Evolutionary conservation across 1,140 invertebrate genomes (phyloP).

Genomic region (Maconellicoccus hirsutus): DNA sequence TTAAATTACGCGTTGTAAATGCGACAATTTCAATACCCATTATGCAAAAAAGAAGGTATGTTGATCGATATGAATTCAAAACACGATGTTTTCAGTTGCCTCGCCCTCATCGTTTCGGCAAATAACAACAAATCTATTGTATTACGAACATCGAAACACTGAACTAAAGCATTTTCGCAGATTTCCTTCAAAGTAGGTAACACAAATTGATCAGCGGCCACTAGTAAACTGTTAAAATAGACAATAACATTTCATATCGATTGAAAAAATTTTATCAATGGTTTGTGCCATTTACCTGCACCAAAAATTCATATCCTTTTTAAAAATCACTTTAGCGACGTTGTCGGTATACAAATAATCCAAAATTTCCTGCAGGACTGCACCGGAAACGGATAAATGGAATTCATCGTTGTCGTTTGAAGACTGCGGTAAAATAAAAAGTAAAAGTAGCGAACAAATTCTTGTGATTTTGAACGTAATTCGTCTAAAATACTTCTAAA

Average conservation of each 20-base stretch:
- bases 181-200: constrained; percentile 48
- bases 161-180: constrained; percentile 50
- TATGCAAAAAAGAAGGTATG: constrained; percentile 51
- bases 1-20: no score
- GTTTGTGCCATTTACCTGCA: background rate
- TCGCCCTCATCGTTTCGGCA: constrained; percentile 49
- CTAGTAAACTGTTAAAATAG: constrained; percentile 43
- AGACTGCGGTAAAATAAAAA: background rate
- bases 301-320: constrained; percentile 1
- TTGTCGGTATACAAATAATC: background rate
- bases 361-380: background rate
- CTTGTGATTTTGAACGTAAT: no score
- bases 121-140: constrained; percentile 53
- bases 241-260: background rate
- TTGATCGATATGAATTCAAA: constrained; percentile 60
- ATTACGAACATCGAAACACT: constrained; percentile 53
- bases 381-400: background rate
- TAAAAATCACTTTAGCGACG: background rate
- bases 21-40: constrained; percentile 33
- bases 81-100: constrained; percentile 50
- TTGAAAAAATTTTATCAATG: background rate
- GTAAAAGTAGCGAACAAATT: no score
- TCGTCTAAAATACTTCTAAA: no score
- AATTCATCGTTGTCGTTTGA: background rate
- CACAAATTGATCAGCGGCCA: constrained; percentile 58